phyloP scores from a whole-genome alignment of 2,113 vertebrate genomes.

The Rhea americana region DNA sequence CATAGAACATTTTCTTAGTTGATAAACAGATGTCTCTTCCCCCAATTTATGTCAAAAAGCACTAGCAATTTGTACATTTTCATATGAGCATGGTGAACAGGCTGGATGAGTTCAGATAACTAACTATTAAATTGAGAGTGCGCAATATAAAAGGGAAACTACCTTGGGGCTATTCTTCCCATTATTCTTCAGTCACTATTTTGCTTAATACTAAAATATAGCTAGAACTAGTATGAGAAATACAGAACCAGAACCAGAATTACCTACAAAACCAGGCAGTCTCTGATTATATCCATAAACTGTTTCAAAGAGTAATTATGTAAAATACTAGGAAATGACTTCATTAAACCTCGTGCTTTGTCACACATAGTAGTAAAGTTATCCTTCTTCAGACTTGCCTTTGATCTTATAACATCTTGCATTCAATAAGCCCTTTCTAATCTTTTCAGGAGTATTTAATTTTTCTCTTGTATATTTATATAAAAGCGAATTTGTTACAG shows the following conservation, averaged over 20 bases:
- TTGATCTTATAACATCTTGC: background rate
- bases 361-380: background rate
- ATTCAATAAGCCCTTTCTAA: background rate
- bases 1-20: background rate
- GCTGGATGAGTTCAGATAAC: background rate
- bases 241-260: background rate
- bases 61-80: background rate
- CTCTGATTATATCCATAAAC: background rate
- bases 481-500: background rate
- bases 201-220: background rate
- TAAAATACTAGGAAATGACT: background rate
- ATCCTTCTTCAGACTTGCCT: background rate
- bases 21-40: background rate
- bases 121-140: background rate
- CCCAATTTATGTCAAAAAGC: background rate
- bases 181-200: background rate
- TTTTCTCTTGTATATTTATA: background rate
- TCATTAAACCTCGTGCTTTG: background rate
- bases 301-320: background rate
- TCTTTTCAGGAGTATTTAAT: background rate
- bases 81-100: background rate
- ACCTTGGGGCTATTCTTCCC: background rate
- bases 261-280: background rate
- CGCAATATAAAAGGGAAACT: background rate
- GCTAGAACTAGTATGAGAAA: background rate